Base-by-base conservation (phyloP, 2,888 invertebrate genomes). In the Gymnocheta viridis region DNA sequence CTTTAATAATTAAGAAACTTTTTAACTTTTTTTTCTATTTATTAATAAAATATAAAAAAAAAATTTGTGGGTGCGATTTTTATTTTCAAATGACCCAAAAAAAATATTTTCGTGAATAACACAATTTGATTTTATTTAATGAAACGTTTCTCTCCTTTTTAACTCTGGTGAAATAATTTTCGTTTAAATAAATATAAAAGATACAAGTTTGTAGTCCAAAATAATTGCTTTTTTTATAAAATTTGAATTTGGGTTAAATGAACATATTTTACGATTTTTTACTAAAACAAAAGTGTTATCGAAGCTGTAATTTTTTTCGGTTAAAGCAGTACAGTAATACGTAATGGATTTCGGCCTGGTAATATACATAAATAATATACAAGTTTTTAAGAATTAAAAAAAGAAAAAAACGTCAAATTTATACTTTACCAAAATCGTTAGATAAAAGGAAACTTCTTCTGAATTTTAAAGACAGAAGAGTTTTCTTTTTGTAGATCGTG, bases 81-180 rank as follows among this genome's bases (percentile, higher is more conserved):
- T n/a, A n/a, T n/a, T n/a, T n/a, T n/a, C n/a, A n/a, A n/a, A n/a
- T n/a, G n/a, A n/a, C n/a, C n/a, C n/a, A n/a, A n/a, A n/a, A n/a
- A n/a, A n/a, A n/a, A n/a, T n/a, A n/a, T n/a, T n/a, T n/a, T n/a
- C n/a, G n/a, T n/a, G n/a, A n/a, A n/a, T n/a, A n/a, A n/a, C n/a
- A n/a, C n/a, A n/a, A n/a, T n/a, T n/a, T n/a, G n/a, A n/a, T 73
- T 69, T 78, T 58, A 74, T 81, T 81, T 54, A 67, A 58, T 67
- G 56, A 77, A 69, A 22, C 32, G 32, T 56, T 80, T 41, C n/a
- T 60, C 49, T 12, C 24, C 17, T 74, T 44, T 54, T 62, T 47
- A 60, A 62, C 64, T 49, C 56, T 22, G 19, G 29, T 41, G 51
- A 66, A 76, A 47, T 58, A 22, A 32, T 72, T 47, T 60, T 69